phyloP scores from a whole-genome alignment of 2,113 vertebrate species.

The Zosterops lateralis region DNA sequence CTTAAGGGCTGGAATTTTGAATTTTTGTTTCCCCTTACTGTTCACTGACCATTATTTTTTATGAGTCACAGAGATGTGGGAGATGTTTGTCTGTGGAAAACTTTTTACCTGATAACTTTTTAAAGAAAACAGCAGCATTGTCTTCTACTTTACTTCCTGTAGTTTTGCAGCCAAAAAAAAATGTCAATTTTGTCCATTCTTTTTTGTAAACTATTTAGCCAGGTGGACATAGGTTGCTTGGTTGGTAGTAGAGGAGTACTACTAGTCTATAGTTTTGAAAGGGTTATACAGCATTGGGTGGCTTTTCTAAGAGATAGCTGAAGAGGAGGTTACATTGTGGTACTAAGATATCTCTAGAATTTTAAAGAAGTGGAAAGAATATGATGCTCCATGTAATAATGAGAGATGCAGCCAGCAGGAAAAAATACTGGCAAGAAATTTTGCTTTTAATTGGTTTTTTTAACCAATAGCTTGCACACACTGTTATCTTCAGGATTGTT shows the following conservation, averaged over 20 bases:
- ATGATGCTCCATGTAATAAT: background rate
- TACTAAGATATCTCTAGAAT: background rate
- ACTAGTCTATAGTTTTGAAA: background rate
- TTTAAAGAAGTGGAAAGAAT: background rate
- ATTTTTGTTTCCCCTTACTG: background rate
- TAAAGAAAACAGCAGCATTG: background rate
- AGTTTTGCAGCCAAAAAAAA: background rate
- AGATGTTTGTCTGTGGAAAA: background rate
- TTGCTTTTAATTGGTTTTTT: background rate
- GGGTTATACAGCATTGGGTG: background rate
- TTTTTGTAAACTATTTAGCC: background rate
- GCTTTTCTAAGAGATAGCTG: background rate
- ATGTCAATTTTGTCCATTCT: background rate
- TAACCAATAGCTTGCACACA: background rate
- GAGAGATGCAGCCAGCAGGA: background rate
- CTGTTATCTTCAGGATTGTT: background rate
- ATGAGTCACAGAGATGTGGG: background rate
- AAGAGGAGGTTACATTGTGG: background rate
- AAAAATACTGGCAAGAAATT: background rate
- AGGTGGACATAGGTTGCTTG: background rate
- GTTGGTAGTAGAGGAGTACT: background rate
- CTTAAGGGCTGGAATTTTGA: background rate
- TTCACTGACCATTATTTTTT: background rate
- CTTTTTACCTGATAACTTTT: background rate
- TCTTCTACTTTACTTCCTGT: background rate